Conservation (phyloP, 92 coral and sea anemone species). For the Bergia puertoricense region DNA sequence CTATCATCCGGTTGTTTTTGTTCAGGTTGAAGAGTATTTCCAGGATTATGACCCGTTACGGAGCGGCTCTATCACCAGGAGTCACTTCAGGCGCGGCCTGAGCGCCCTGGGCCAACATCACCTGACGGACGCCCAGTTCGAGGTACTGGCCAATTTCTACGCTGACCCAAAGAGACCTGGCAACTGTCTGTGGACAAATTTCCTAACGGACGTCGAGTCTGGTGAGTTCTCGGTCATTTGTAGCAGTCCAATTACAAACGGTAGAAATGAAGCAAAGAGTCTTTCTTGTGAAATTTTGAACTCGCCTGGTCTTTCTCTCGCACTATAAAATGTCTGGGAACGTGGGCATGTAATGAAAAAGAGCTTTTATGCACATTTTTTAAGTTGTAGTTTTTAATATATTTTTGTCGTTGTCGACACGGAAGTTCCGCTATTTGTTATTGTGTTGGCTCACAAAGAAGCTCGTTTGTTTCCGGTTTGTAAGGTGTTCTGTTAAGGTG, state of each 20-base stretch:
- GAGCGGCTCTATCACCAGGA: constrained; percentile 91
- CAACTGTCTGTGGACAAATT: constrained; percentile 87
- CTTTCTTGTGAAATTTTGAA: not conserved
- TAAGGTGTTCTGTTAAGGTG: no score
- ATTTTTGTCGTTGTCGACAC: no score
- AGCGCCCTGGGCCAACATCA: constrained; percentile 87
- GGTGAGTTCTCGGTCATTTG: constrained; percentile 56
- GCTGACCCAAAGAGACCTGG: constrained; percentile 87
- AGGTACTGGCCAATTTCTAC: constrained; percentile 77
- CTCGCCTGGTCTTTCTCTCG: no score
- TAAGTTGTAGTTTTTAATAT: no score
- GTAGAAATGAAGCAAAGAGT: no score
- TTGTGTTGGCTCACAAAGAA: no score
- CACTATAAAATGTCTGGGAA: no score
- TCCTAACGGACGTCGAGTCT: constrained; percentile 84
- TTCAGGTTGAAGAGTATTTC: constrained; percentile 92
- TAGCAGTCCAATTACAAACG: not conserved
- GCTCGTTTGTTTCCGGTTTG: no score
- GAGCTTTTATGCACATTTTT: no score
- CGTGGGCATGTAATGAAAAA: no score
- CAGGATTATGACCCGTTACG: constrained; percentile 98
- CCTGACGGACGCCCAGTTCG: constrained; percentile 90
- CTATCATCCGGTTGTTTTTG: not conserved
- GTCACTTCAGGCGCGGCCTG: constrained; percentile 91
- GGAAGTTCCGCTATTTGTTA: no score